Conservation (phyloP, 1,140 invertebrate genomes). For the Drosophila melanogaster region Release_6_plus_ISO1_MT NT_033777.3:7742501-7743000, state of each 20-base stretch:
- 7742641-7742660: not conserved
- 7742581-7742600: too few species aligned
- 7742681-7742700: not conserved
- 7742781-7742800: conserved; percentile 40
- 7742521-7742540: too few species aligned
- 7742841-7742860: conserved; percentile 31
- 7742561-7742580: too few species aligned
- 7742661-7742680: not conserved
- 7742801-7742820: conserved; percentile 19
- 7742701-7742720: conserved; percentile 31
- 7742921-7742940: not conserved
- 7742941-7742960: not conserved
- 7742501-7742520: too few species aligned
- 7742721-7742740: conserved; percentile 69
- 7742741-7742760: conserved; percentile 61
- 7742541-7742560: too few species aligned
- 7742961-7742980: conserved; percentile 6
- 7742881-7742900: conserved; percentile 64
- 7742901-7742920: conserved; percentile 33
- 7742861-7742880: conserved; percentile 67
- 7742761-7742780: conserved; percentile 59
- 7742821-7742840: conserved; percentile 23
- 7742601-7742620: too few species aligned
- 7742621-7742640: too few species aligned
- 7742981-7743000: conserved; percentile 57